Percentiles rank a stretch among this genome's conserved stretches.
These are phyloP conservation scores for Bettongia penicillata DNA, from an alignment of 2,113 vertebrate species.

Conservation along the genomic window DNA sequence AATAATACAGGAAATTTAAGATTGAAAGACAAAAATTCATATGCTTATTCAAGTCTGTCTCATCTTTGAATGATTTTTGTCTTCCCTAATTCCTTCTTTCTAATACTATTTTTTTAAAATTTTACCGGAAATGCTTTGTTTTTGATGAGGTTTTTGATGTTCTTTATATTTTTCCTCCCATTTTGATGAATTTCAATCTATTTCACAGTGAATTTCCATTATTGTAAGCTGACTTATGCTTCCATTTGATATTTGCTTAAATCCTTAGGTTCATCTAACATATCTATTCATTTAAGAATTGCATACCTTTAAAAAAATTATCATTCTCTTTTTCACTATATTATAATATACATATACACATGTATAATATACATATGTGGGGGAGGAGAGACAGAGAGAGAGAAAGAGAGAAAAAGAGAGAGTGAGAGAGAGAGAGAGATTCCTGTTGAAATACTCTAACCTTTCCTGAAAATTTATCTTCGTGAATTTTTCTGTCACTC, in stretches of 20 bases:
- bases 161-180: slow-evolving; percentile 54
- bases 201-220: slow-evolving; percentile 62
- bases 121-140: slow-evolving; percentile 66
- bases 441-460: slow-evolving; percentile 29
- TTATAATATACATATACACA: too few species aligned
- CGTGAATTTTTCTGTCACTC: not conserved
- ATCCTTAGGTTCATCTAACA: slow-evolving; percentile 19
- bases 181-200: slow-evolving; percentile 60
- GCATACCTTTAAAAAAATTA: slow-evolving; percentile 22
- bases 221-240: slow-evolving; percentile 26
- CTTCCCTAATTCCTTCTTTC: slow-evolving; percentile 53
- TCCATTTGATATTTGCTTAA: slow-evolving; percentile 63
- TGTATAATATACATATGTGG: not conserved
- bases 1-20: slow-evolving; percentile 61
- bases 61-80: slow-evolving; percentile 74
- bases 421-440: not conserved
- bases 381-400: too few species aligned
- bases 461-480: slow-evolving; percentile 25
- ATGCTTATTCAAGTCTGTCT: slow-evolving; percentile 67
- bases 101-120: slow-evolving; percentile 70
- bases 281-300: slow-evolving; percentile 49
- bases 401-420: too few species aligned
- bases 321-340: slow-evolving; percentile 27
- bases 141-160: slow-evolving; percentile 45
- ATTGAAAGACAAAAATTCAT: slow-evolving; percentile 70